Percentiles rank a stretch among this genome's conserved stretches.
These are phyloP conservation scores for Scolopax mira DNA, from an alignment of 2,113 vertebrate genomes.

Conservation along the genomic window DNA sequence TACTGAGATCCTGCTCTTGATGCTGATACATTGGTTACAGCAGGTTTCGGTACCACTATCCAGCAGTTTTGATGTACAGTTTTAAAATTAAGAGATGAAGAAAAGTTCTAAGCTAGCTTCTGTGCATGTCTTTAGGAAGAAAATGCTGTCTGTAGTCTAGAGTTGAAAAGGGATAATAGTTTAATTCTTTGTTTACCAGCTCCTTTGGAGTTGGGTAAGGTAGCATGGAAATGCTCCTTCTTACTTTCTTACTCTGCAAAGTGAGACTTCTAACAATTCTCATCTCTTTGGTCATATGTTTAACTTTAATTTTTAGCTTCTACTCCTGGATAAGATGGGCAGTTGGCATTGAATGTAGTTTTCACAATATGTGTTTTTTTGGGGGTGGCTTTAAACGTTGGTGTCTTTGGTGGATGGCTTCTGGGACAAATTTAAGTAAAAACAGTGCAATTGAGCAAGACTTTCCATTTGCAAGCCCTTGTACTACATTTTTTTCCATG, in stretches of 20 bases:
- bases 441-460: not conserved
- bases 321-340: not conserved
- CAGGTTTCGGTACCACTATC: not conserved
- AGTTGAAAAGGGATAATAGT: not conserved
- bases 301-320: not conserved
- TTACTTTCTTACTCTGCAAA: not conserved
- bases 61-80: not conserved
- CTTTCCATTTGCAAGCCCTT: not conserved
- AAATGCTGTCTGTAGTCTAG: not conserved
- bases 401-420: not conserved
- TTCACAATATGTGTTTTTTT: not conserved
- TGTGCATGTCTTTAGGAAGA: not conserved
- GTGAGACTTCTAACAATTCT: not conserved
- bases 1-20: not conserved
- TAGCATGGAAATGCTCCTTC: not conserved
- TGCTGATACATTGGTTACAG: not conserved
- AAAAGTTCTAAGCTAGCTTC: not conserved
- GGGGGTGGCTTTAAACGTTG: no score
- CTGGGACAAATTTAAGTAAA: not conserved
- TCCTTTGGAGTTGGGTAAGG: not conserved
- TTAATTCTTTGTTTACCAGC: not conserved
- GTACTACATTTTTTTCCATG: not conserved
- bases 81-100: not conserved
- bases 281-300: not conserved
- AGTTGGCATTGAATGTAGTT: not conserved